Base-by-base conservation (phyloP, 2,797 vertebrate genomes). In the Hyperoplus immaculatus region DNA sequence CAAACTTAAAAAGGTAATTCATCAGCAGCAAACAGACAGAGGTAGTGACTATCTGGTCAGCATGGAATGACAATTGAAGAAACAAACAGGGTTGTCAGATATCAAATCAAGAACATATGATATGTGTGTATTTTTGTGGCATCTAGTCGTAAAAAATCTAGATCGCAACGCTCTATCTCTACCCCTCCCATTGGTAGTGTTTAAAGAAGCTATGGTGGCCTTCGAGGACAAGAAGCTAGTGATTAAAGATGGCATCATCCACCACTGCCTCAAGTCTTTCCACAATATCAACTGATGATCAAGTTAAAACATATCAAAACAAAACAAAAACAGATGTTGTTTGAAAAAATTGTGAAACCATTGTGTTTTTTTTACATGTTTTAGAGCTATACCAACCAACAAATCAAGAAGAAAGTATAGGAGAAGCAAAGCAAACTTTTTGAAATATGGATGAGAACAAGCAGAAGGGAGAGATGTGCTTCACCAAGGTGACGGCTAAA, bases 401-500 rank as follows among this genome's bases (percentile, higher is more conserved):
- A 49, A 16, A 50, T 8, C 14, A 10, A 1, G 0, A 42, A 61
- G 49, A 0, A 6, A 12, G 9, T 0, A 15, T 53, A 43, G 7
- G 10, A 4, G n/a, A 9, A 42, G 11, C 15, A 36, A 9, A 42
- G 11, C 15, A 36, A 6, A 43, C 18, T 54, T 46, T 51, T 55
- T 46, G 18, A 45, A 4, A 13, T 6, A 7, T 39, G 18, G 36
- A 66, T 7, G 10, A 66, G n/a, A 81, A 4, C 47, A 58, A 51
- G 15, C 43, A 15, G 43, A 53, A 15, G 9, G 56, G 47, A 59
- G 43, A 64, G 42, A 18, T 5, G 41, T 15, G 50, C 72, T 69
- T 61, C 66, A 62, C 16, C 55, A 38, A 80, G 46, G 77, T 60
- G 9, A 47, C 0, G 72, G 49, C 9, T 0, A 46, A 38, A 70